phyloP scores from a whole-genome alignment of 2,113 vertebrate species.

The Nothoprocta pentlandii region DNA sequence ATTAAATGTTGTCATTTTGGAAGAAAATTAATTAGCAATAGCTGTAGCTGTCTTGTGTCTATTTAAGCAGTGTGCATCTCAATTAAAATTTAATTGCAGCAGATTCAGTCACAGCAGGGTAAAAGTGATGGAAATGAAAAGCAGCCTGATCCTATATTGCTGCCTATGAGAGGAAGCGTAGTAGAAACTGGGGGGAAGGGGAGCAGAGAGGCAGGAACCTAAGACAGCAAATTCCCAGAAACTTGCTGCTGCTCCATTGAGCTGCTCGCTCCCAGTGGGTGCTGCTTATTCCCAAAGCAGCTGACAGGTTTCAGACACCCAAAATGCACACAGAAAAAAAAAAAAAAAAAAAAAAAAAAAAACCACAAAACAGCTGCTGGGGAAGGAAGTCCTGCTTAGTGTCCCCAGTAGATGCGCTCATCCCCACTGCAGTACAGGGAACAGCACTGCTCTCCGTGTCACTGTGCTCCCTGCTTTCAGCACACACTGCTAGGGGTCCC shows the following conservation, averaged over 20 bases:
- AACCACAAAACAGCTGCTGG: background rate
- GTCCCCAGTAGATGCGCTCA: background rate
- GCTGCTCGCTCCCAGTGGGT: background rate
- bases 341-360: background rate
- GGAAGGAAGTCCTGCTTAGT: background rate
- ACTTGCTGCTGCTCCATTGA: background rate
- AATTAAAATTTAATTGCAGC: constrained; percentile 84
- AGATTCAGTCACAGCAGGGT: constrained; percentile 77
- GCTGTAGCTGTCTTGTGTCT: constrained; percentile 80
- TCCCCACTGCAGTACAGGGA: background rate
- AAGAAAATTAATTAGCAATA: constrained; percentile 84
- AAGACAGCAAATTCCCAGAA: background rate
- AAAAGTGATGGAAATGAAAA: constrained; percentile 65
- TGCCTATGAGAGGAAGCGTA: background rate
- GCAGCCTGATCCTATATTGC: constrained; percentile 30
- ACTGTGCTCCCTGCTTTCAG: background rate
- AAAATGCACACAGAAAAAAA: background rate
- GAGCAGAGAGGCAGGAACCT: background rate
- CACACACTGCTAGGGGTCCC: background rate
- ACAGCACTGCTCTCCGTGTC: rapidly evolving
- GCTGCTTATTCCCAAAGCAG: background rate
- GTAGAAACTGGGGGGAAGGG: background rate
- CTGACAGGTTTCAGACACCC: background rate
- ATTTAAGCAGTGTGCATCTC: constrained; percentile 80
- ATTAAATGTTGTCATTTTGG: constrained; percentile 82